These are phyloP conservation scores for Oxyruncus cristatus DNA, from an alignment of 2,113 vertebrate species.

Conservation along the genomic window DNA sequence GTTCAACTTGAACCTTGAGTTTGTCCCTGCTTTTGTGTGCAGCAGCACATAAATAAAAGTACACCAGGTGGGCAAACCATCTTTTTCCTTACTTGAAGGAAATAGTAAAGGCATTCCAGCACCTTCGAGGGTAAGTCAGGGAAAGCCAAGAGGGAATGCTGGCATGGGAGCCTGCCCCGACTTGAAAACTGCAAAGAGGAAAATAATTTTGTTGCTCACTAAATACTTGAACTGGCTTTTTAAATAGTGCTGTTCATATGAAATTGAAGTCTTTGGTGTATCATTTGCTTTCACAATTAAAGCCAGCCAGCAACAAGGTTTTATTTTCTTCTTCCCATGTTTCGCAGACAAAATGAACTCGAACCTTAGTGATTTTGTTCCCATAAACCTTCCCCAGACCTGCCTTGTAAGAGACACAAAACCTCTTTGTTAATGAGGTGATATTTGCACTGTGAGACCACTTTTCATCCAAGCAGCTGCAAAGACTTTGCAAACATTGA, in stretches of 20 bases:
- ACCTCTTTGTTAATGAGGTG: slow-evolving; percentile 30
- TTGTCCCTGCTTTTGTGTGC: neutral
- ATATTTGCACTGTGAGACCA: neutral
- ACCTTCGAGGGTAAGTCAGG: neutral
- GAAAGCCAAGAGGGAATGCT: neutral
- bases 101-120: neutral
- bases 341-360: neutral
- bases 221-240: neutral
- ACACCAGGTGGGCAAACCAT: neutral
- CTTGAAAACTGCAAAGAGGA: neutral
- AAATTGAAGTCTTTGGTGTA: neutral
- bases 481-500: slow-evolving; percentile 28
- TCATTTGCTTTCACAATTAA: neutral
- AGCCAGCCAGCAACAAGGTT: neutral
- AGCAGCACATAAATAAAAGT: neutral
- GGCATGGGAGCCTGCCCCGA: neutral
- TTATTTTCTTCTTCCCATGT: neutral
- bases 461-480: neutral
- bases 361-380: neutral
- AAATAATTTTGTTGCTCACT: neutral
- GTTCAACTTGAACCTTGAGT: neutral
- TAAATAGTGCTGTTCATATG: neutral
- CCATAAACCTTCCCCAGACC: neutral
- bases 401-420: neutral
- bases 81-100: neutral